Base-by-base conservation (phyloP, 1,140 invertebrate species). In the Paralvinella palmiformis region DNA sequence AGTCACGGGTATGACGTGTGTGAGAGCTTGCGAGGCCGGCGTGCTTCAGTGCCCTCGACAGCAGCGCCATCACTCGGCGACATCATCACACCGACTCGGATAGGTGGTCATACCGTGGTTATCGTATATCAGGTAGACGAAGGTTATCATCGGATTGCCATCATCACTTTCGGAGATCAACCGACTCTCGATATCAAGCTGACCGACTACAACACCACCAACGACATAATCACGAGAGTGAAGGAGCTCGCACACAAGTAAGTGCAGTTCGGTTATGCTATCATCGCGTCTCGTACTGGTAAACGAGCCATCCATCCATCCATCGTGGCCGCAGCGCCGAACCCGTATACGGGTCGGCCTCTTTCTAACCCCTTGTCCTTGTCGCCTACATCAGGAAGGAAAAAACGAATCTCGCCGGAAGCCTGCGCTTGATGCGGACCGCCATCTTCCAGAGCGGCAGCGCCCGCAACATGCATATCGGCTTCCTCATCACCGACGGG, bases 401-500 rank as follows among this genome's bases (percentile, higher is more conserved):
- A 13, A 13, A 15, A n/a, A 15, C 37, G 13, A 15, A 13, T 13
- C n/a, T 15, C 37, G 13, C 37, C 13, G 37, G 37, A n/a, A n/a
- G 13, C 37, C 37, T 13, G 13, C 37, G n/a, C 37, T n/a, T 44
- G 37, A 15, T 44, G 13, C 0, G n/a, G n/a, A 44, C 13, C 13
- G 13, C 13, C 13, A 15, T 44, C 13, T 44, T n/a, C 37, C 48
- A 52, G 48, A n/a, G 31, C 48, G 55, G 55, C 2, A 32, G 33
- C 55, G 24, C 24, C 3, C 29, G 6, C 6, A 32, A 57, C n/a
- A 32, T 32, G 27, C 29, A 20, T 32, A 57, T 31, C 55, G 55
- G 29, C 29, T 22, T 57, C 13, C 24, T 57, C 55, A 31, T 57
- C 55, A 57, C 55, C 33, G 55, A 57, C 55, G 55, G 55, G 3